Evolutionary conservation across 2,797 vertebrate genomes (phyloP).

Genomic region (Thalassophryne amazonica): DNA sequence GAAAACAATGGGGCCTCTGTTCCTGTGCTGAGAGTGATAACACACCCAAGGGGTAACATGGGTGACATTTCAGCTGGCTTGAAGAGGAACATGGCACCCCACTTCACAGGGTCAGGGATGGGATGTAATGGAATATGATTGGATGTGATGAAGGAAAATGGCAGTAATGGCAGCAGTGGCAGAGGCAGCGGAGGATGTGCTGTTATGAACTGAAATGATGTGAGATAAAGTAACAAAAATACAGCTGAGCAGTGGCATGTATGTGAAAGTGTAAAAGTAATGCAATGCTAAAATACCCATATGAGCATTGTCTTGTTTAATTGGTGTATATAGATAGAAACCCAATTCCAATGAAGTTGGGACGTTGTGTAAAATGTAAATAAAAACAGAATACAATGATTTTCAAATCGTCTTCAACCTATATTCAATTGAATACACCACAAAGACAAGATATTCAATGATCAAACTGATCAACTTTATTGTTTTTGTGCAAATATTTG

Average conservation of each 20-base stretch:
- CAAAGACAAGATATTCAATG: no score
- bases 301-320: no score
- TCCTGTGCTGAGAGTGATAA: conserved; percentile 15
- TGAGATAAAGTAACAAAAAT: conserved; percentile 17
- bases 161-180: conserved; percentile 23
- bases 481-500: no score
- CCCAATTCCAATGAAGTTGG: no score
- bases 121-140: conserved; percentile 52
- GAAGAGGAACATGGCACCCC: conserved; percentile 12
- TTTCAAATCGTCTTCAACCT: no score
- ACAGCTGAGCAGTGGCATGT: not conserved
- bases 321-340: no score
- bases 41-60: conserved; percentile 8
- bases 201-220: conserved; percentile 8
- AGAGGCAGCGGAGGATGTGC: not conserved
- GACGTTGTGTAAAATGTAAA: no score
- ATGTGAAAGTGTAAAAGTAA: no score
- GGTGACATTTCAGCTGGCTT: conserved; percentile 43
- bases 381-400: no score
- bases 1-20: not conserved
- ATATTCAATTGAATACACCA: no score
- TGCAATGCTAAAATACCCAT: no score
- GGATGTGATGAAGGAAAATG: conserved; percentile 45
- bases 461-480: no score
- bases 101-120: conserved; percentile 25